Evolutionary conservation across 2,797 vertebrate species (phyloP), one percentile per base, ranked within the genome.

Genomic region (Eurystomus glaucurus): DNA sequence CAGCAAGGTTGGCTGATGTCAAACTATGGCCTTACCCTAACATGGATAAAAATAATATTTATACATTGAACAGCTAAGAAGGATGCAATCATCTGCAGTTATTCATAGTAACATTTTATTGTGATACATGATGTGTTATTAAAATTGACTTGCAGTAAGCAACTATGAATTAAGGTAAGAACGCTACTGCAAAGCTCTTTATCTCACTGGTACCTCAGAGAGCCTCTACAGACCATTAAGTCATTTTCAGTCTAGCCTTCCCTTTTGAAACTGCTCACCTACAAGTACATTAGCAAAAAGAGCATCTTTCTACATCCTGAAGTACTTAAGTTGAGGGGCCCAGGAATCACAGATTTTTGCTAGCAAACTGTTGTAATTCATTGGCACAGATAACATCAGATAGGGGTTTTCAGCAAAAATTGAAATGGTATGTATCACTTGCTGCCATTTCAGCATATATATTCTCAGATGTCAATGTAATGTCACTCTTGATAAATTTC

Each of bases 401-500:
- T 43, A 77, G 2, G 55, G 23, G 16, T 77, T 94, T 90, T 46
- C 35, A 77, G 43, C 26, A 51, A 62, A 88, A 74, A 80, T 11
- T 0, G 0, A 79, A 90, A 92, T 10, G 3, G 9, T 69, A 31
- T 28, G 1, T 25, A 88, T 81, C 35, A 18, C 37, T 41, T 21
- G 10, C 39, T 81, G 72, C 57, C 45, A 61, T 45, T 37, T 68
- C 48, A 85, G 74, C 18, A 50, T 12, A 46, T 11, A 35, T 35
- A 68, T 57, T 85, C 70, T 65, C 1, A 0, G 28, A 75, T 76
- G 29, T 87, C 91, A 85, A 20, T 50, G 57, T 33, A 89, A 26
- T 18, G 58, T 85, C 87, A 78, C 45, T 66, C 57, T 25, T 41
- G 50, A 78, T 91, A 85, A 57, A 71, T 80, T 76, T 95, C 69